These are phyloP conservation scores for Ectemnius cavifrons DNA, from an alignment of 2,888 invertebrate genomes.

Conservation along the genomic window DNA sequence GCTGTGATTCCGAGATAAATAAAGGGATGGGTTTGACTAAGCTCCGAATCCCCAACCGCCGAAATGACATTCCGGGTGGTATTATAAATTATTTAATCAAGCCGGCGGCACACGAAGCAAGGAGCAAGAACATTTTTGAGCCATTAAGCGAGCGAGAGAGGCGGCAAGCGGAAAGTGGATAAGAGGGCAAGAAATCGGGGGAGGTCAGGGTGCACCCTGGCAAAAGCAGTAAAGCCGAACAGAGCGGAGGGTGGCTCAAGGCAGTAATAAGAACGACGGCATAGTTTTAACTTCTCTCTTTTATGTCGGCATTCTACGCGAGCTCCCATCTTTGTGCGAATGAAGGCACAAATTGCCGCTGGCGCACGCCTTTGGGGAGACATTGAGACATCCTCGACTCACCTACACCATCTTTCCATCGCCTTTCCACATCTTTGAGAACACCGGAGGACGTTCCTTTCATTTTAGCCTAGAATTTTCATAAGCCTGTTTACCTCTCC, in stretches of 20 bases:
- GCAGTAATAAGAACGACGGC: slow-evolving; percentile 78
- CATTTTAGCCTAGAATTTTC: slow-evolving; percentile 23
- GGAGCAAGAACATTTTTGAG: slow-evolving; percentile 75
- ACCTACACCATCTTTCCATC: slow-evolving; percentile 14
- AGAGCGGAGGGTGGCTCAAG: slow-evolving; percentile 69
- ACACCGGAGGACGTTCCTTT: slow-evolving; percentile 1
- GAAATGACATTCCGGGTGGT: slow-evolving; percentile 69
- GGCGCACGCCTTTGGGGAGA: slow-evolving; percentile 75
- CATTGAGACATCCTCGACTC: slow-evolving; percentile 75
- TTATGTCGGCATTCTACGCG: slow-evolving; percentile 74
- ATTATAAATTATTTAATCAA: slow-evolving; percentile 78
- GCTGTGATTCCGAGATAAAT: slow-evolving; percentile 60
- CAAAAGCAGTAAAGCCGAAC: neutral
- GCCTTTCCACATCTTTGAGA: slow-evolving; percentile 3
- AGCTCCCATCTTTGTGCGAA: slow-evolving; percentile 74
- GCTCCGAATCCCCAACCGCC: neutral
- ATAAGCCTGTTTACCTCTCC: neutral
- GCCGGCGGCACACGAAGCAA: slow-evolving; percentile 52
- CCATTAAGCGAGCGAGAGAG: slow-evolving; percentile 64
- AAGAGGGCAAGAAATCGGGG: slow-evolving; percentile 38
- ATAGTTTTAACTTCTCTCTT: slow-evolving; percentile 77
- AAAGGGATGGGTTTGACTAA: neutral
- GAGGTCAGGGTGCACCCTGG: slow-evolving; percentile 52
- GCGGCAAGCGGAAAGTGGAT: slow-evolving; percentile 18
- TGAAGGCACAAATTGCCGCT: slow-evolving; percentile 76